Evolutionary conservation across 2,888 invertebrate species (phyloP).

Genomic region (Epistrophella euchroma): DNA sequence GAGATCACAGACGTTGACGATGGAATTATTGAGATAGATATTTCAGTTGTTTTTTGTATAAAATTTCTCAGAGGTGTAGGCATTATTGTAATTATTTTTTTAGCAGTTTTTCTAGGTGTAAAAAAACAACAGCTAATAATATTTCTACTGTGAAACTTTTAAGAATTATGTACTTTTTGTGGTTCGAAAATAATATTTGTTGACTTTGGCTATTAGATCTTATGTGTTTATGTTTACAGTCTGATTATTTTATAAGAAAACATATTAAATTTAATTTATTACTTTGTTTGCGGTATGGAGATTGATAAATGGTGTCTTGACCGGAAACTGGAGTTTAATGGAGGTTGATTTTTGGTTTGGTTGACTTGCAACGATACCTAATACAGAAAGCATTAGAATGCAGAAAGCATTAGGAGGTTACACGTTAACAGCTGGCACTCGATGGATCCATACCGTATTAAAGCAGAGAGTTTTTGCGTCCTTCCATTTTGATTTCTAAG

Average conservation of each 20-base stretch:
- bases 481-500: no score
- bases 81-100: slow-evolving; percentile 63
- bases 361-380: no score
- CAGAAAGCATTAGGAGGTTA: no score
- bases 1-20: slow-evolving; percentile 59
- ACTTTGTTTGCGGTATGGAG: slow-evolving; percentile 33
- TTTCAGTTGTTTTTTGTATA: neutral
- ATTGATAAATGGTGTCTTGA: slow-evolving; percentile 36
- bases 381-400: no score
- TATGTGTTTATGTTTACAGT: neutral
- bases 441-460: no score
- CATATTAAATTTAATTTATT: slow-evolving; percentile 47
- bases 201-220: slow-evolving; percentile 38
- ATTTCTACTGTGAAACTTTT: slow-evolving; percentile 56
- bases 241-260: slow-evolving; percentile 53
- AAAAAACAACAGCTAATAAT: slow-evolving; percentile 52
- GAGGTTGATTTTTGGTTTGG: neutral
- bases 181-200: slow-evolving; percentile 53
- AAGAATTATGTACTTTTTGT: slow-evolving; percentile 28
- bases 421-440: no score
- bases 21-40: slow-evolving; percentile 46
- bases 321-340: slow-evolving; percentile 2
- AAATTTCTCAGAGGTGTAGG: slow-evolving; percentile 1
- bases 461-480: no score
- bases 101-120: slow-evolving; percentile 58